These are phyloP conservation scores for Pipistrellus pygmaeus DNA, from an alignment of 2,797 vertebrate genomes.

Conservation along the genomic window DNA sequence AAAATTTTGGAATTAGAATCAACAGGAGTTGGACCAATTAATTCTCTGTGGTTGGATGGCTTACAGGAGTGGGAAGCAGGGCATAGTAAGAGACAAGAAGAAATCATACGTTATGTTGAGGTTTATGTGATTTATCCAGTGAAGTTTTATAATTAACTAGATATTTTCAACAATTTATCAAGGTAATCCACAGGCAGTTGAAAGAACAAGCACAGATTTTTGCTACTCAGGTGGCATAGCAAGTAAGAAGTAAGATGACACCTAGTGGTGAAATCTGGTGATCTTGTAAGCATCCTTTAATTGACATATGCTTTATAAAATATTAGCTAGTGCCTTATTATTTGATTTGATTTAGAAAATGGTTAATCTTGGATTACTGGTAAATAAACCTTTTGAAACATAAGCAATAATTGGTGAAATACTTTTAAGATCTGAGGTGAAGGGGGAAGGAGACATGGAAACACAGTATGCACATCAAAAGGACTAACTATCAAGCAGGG, in stretches of 20 bases:
- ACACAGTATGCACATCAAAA: background rate
- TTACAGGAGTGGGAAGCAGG: background rate
- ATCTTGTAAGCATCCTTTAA: background rate
- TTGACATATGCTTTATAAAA: conserved; percentile 14
- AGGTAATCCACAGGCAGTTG: background rate
- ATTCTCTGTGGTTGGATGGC: background rate
- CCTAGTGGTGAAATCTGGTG: conserved; percentile 55
- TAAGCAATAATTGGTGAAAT: background rate
- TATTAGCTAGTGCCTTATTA: background rate
- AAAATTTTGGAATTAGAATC: conserved; percentile 19
- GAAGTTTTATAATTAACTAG: background rate
- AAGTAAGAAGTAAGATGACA: conserved; percentile 55
- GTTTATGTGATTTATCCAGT: conserved; percentile 28
- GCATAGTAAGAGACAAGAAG: background rate
- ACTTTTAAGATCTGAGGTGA: background rate
- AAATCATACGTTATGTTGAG: background rate
- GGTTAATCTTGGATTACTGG: background rate
- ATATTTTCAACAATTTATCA: conserved; percentile 16
- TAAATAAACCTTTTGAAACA: conserved; percentile 32
- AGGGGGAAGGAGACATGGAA: background rate
- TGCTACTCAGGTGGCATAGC: background rate
- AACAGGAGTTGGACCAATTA: background rate
- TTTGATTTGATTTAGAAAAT: conserved; percentile 38
- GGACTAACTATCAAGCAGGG: background rate
- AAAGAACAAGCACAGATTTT: conserved; percentile 30